These are phyloP conservation scores for Pteromalus puparum DNA, from an alignment of 1,140 invertebrate genomes.

Conservation along the genomic window DNA sequence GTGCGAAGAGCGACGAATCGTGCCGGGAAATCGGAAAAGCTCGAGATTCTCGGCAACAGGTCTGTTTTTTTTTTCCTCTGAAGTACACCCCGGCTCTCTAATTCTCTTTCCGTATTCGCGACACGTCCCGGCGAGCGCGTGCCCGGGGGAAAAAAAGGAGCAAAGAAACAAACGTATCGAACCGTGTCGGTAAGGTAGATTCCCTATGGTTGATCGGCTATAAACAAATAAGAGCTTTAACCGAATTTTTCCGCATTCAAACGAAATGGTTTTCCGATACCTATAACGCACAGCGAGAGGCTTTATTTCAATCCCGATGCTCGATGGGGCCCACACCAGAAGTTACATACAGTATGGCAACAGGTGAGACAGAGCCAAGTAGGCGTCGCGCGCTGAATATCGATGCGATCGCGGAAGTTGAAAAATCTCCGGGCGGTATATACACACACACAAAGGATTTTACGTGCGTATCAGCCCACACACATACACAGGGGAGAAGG, in stretches of 20 bases:
- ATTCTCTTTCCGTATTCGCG: neutral
- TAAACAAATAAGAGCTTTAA: neutral
- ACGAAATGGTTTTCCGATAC: neutral
- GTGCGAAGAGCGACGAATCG: conserved; percentile 2
- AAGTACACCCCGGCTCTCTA: neutral
- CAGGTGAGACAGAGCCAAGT: neutral
- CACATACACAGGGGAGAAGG: neutral
- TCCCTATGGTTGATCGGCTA: neutral
- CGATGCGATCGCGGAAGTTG: neutral
- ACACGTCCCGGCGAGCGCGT: neutral
- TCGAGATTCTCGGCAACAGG: conserved; percentile 13
- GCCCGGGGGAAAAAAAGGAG: neutral
- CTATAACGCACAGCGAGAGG: neutral
- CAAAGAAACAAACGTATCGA: neutral
- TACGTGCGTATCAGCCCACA: neutral
- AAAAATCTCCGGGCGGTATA: neutral
- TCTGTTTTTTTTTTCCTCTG: conserved; percentile 25
- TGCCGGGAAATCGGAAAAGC: conserved; percentile 23
- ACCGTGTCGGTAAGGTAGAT: neutral
- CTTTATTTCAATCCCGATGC: neutral
- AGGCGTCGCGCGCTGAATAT: neutral
- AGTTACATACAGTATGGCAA: neutral
- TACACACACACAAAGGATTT: too few species aligned
- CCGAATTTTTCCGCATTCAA: neutral
- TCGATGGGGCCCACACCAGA: neutral